These are phyloP conservation scores for Channa argus DNA, from an alignment of 2,113 vertebrate genomes.

Conservation along the genomic window DNA sequence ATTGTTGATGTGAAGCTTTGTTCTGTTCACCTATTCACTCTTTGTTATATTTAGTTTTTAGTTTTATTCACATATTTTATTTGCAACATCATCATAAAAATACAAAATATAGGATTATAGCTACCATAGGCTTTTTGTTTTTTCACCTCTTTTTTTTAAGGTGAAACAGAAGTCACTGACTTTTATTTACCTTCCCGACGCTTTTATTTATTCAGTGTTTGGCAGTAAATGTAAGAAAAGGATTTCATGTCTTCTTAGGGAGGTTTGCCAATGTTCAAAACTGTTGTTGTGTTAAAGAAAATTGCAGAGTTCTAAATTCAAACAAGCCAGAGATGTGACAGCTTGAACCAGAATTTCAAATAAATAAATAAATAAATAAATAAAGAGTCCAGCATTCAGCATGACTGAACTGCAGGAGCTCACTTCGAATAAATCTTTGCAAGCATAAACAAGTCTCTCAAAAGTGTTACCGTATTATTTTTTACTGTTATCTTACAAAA, in stretches of 20 bases:
- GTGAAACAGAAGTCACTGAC: constrained; percentile 19
- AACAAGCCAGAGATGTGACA: constrained; percentile 28
- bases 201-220: constrained; percentile 2
- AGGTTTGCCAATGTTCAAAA: constrained; percentile 33
- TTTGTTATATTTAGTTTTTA: no score
- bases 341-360: constrained; percentile 37
- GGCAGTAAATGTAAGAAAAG: constrained; percentile 11
- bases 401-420: constrained; percentile 12
- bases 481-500: constrained; percentile 59
- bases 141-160: neutral
- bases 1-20: no score
- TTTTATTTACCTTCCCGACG: constrained; percentile 14
- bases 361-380: constrained; percentile 1
- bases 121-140: no score
- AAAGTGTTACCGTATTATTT: constrained; percentile 47
- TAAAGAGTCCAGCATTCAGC: neutral
- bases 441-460: constrained; percentile 35
- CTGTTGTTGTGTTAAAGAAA: constrained; percentile 20
- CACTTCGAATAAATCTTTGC: constrained; percentile 36
- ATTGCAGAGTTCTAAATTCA: constrained; percentile 28
- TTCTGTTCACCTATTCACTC: no score
- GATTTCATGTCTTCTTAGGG: neutral
- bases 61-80: no score
- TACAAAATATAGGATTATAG: no score
- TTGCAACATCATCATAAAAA: no score